Conservation (phyloP, 2,797 vertebrate species). For the Selene dorsalis region DNA sequence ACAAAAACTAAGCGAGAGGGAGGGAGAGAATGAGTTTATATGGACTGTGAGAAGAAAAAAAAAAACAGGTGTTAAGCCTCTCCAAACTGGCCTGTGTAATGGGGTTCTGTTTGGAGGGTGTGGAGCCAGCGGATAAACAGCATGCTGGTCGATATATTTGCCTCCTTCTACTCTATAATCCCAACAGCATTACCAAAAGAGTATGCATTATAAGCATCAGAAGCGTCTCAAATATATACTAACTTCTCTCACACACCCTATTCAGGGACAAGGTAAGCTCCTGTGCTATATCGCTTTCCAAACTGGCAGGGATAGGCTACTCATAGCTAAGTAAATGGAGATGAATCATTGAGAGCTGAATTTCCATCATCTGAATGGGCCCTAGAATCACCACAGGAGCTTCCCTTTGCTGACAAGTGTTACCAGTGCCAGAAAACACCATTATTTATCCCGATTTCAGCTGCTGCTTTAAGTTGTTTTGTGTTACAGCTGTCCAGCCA, state of each 20-base stretch:
- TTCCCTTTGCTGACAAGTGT: slow-evolving; percentile 60
- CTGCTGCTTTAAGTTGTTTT: slow-evolving; percentile 47
- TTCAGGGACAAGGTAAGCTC: slow-evolving; percentile 79
- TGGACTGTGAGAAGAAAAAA: slow-evolving; percentile 66
- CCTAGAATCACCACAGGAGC: slow-evolving; percentile 66
- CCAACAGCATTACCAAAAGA: slow-evolving; percentile 76
- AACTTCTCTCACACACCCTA: slow-evolving; percentile 76
- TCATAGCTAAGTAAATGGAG: slow-evolving; percentile 76
- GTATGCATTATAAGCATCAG: slow-evolving; percentile 78
- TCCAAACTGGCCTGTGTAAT: slow-evolving; percentile 82
- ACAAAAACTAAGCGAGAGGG: slow-evolving; percentile 81
- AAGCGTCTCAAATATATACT: slow-evolving; percentile 75
- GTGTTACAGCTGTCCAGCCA: slow-evolving; percentile 42
- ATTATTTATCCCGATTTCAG: slow-evolving; percentile 64
- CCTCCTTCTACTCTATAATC: slow-evolving; percentile 80
- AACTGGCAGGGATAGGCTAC: slow-evolving; percentile 78
- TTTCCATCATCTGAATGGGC: slow-evolving; percentile 78
- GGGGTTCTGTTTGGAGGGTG: slow-evolving; percentile 78
- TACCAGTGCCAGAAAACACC: slow-evolving; percentile 56
- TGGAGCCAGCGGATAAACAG: slow-evolving; percentile 81
- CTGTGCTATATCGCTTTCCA: slow-evolving; percentile 74
- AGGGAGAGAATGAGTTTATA: slow-evolving; percentile 81
- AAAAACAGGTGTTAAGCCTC: slow-evolving; percentile 84
- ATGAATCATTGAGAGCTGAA: slow-evolving; percentile 77
- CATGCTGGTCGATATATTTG: slow-evolving; percentile 78